Percentiles rank a stretch among this genome's conserved stretches.
Evolutionary conservation across 2,888 invertebrate genomes (phyloP).

Genomic region (Tachina fera): DNA sequence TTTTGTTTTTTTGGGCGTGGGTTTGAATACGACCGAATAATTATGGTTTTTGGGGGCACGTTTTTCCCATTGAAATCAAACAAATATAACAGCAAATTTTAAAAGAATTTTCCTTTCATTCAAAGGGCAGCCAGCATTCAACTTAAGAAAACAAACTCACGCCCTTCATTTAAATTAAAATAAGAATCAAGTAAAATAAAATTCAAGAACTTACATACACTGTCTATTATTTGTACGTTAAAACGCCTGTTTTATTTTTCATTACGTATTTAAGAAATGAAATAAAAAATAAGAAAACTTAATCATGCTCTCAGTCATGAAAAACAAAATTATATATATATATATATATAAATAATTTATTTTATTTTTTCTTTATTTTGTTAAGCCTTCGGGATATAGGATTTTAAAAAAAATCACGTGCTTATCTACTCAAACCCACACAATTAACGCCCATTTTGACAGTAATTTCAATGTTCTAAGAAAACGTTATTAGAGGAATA

Average conservation of each 20-base stretch:
- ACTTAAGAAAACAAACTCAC: slow-evolving; percentile 40
- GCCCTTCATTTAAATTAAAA: slow-evolving; percentile 61
- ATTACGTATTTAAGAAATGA: slow-evolving; percentile 13
- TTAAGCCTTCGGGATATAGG: slow-evolving; percentile 75
- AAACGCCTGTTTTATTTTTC: slow-evolving; percentile 36
- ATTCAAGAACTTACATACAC: slow-evolving; percentile 28
- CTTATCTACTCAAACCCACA: slow-evolving; percentile 79
- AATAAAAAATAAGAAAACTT: slow-evolving; percentile 27
- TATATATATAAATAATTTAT: slow-evolving; percentile 56
- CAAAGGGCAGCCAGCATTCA: slow-evolving; percentile 17
- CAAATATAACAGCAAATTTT: slow-evolving; percentile 16
- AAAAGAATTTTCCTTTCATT: slow-evolving; percentile 8
- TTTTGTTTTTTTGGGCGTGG: background rate
- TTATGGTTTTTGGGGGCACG: slow-evolving; percentile 59
- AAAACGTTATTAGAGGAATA: slow-evolving; percentile 38
- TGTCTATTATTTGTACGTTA: slow-evolving; percentile 52
- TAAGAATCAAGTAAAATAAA: slow-evolving; percentile 38
- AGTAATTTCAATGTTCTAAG: slow-evolving; percentile 65
- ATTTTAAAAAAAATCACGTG: slow-evolving; percentile 80
- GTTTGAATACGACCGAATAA: slow-evolving; percentile 25
- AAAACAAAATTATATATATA: slow-evolving; percentile 4
- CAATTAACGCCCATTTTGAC: slow-evolving; percentile 80
- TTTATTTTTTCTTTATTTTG: slow-evolving; percentile 29
- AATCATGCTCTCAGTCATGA: slow-evolving; percentile 33
- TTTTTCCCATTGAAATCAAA: slow-evolving; percentile 62